phyloP scores from a whole-genome alignment of 2,888 invertebrate species.

The Nomada fabriciana region DNA sequence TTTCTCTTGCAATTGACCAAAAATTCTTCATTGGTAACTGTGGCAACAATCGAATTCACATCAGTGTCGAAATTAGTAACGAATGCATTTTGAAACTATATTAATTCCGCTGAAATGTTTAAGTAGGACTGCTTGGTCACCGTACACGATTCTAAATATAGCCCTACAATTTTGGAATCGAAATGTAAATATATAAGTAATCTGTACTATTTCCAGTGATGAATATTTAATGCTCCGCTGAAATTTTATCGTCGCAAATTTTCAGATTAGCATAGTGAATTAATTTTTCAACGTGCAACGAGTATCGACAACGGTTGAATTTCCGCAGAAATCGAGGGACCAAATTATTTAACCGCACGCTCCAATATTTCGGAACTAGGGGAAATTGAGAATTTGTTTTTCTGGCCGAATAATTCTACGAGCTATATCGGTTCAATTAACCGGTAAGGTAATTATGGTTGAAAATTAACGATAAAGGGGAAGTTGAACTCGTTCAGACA shows the following conservation, averaged over 20 bases:
- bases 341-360: constrained; percentile 21
- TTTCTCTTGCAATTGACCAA: neutral
- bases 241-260: neutral
- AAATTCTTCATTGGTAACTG: neutral
- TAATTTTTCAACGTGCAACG: neutral
- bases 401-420: constrained; percentile 38
- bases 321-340: neutral
- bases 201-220: neutral
- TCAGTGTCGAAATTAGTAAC: neutral
- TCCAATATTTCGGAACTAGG: neutral
- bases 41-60: neutral
- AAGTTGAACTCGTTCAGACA: constrained; percentile 21
- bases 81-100: neutral
- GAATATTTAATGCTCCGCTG: neutral
- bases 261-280: neutral
- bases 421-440: constrained; percentile 33
- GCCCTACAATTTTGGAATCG: neutral
- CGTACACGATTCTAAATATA: neutral
- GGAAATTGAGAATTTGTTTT: constrained; percentile 34
- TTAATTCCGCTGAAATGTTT: neutral
- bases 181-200: neutral
- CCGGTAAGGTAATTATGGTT: constrained; percentile 23
- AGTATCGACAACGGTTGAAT: neutral
- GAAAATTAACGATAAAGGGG: constrained; percentile 39
- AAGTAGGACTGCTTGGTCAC: neutral